phyloP scores from a whole-genome alignment of 2,888 invertebrate species.

The Aporophyla nigra region DNA sequence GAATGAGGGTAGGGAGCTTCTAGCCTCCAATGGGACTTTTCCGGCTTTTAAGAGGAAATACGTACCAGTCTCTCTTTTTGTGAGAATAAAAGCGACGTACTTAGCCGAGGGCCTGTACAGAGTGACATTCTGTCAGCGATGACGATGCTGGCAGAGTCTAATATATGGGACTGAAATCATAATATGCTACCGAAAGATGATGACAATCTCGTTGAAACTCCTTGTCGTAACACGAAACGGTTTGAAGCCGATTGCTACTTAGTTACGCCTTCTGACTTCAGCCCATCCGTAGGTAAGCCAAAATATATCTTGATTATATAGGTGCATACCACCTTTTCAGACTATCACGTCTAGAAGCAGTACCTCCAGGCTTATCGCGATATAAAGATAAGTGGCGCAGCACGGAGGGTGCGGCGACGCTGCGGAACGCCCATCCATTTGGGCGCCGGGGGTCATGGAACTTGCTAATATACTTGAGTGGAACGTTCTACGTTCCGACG shows the following conservation, averaged over 20 bases:
- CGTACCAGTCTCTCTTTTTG: no score
- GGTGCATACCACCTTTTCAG: neutral
- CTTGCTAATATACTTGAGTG: constrained; percentile 49
- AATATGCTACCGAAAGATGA: neutral
- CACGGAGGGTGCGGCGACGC: constrained; percentile 30
- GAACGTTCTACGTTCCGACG: neutral
- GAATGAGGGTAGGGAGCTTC: neutral
- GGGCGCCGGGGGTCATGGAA: constrained; percentile 41
- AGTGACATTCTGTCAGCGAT: neutral
- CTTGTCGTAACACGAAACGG: neutral
- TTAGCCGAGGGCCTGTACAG: no score
- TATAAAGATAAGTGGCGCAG: constrained; percentile 52
- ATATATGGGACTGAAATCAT: neutral
- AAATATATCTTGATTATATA: neutral
- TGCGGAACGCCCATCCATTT: constrained; percentile 54
- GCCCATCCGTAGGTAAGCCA: neutral
- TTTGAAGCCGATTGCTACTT: neutral
- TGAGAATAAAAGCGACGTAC: neutral
- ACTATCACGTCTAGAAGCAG: constrained; percentile 25
- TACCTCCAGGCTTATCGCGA: constrained; percentile 36
- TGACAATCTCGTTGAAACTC: no score
- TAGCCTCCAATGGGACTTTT: neutral
- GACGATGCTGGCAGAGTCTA: neutral
- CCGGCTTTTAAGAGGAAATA: neutral
- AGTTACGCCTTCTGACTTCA: neutral